Evolutionary conservation across 2,888 invertebrate genomes (phyloP).

Genomic region (Campoplex nolae): DNA sequence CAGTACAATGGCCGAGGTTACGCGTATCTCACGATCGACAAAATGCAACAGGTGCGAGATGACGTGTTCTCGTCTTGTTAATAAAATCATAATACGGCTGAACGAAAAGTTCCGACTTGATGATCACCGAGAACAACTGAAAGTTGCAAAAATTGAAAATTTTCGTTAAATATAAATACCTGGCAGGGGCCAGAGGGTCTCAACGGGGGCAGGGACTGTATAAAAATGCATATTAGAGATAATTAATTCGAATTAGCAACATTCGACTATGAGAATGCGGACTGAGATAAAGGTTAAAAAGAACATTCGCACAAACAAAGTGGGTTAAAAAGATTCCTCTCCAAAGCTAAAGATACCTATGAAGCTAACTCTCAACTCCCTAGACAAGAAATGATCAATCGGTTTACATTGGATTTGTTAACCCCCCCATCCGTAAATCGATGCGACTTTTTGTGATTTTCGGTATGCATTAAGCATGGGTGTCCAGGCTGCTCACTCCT

Average conservation of each 20-base stretch:
- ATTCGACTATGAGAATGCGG: not conserved
- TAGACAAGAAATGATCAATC: no score
- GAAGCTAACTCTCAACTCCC: not conserved
- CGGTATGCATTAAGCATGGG: no score
- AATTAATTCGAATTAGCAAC: no score
- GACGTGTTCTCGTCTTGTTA: constrained; percentile 5
- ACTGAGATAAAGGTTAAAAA: not conserved
- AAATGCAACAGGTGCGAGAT: constrained; percentile 58
- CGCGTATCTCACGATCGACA: constrained; percentile 34
- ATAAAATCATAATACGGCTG: not conserved
- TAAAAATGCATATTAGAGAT: no score
- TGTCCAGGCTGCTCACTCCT: no score
- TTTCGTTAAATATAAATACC: not conserved
- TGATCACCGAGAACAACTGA: not conserved
- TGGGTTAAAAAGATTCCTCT: not conserved
- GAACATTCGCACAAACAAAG: not conserved
- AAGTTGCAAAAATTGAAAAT: not conserved
- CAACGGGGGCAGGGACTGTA: no score
- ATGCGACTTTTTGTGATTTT: not conserved
- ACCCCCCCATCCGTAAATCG: not conserved
- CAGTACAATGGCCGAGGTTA: constrained; percentile 9
- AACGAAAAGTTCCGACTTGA: not conserved
- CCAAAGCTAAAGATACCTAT: not conserved
- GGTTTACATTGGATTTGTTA: constrained; percentile 2
- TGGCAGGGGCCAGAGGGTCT: not conserved